These are phyloP conservation scores for Mionectes olivaceus DNA, from an alignment of 2,797 vertebrate genomes.

Conservation along the genomic window DNA sequence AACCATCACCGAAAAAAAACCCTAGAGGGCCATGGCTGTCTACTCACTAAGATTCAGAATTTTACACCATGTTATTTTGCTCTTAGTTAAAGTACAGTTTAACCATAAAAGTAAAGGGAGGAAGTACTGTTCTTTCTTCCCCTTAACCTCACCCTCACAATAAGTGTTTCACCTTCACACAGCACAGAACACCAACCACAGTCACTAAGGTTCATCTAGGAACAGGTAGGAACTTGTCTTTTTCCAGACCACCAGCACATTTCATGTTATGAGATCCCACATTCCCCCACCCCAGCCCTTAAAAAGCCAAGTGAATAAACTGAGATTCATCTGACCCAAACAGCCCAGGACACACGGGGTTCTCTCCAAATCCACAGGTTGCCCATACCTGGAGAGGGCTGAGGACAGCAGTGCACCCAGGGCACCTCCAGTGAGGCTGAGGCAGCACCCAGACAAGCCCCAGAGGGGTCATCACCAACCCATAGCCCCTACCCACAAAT, in stretches of 20 bases:
- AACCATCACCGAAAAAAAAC: neutral
- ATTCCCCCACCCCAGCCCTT: rapidly evolving
- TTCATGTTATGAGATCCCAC: rapidly evolving
- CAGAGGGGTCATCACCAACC: rapidly evolving
- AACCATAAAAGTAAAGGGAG: neutral
- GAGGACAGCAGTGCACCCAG: rapidly evolving
- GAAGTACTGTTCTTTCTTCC: rapidly evolving
- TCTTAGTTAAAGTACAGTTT: neutral
- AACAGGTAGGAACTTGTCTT: rapidly evolving
- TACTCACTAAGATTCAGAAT: neutral
- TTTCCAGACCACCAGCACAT: neutral
- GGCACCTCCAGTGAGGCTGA: rapidly evolving
- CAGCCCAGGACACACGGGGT: rapidly evolving
- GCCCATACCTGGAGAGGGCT: rapidly evolving
- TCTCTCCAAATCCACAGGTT: rapidly evolving
- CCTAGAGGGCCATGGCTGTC: rapidly evolving
- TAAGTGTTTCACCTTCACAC: neutral
- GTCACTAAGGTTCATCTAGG: too few species aligned
- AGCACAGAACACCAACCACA: too few species aligned
- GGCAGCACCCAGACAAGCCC: rapidly evolving
- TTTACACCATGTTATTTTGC: neutral
- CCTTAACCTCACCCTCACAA: neutral
- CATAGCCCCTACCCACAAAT: rapidly evolving
- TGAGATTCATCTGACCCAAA: rapidly evolving
- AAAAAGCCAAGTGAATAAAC: neutral